Evolutionary conservation across 1,140 invertebrate species (phyloP).

Genomic region (Tetranychus cinnabarinus): DNA sequence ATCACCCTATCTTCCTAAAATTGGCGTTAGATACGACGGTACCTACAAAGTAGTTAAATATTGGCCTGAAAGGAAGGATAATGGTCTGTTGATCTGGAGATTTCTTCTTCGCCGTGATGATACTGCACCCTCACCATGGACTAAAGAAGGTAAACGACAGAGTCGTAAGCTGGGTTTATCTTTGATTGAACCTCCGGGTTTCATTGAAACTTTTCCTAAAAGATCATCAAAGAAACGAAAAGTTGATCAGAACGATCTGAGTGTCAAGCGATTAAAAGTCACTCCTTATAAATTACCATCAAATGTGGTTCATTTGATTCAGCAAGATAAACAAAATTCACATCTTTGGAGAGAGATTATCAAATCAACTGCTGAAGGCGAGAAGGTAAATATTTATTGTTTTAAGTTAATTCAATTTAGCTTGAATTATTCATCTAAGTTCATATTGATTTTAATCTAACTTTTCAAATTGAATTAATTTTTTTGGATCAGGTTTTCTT

Average conservation of each 20-base stretch:
- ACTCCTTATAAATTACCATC: neutral
- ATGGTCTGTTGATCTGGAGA: slow-evolving; percentile 16
- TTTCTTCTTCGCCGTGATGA: too few species aligned
- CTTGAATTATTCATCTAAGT: slow-evolving; percentile 21
- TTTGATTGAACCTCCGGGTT: slow-evolving; percentile 13
- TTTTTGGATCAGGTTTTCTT: slow-evolving; percentile 32
- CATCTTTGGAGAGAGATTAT: slow-evolving; percentile 15
- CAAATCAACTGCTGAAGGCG: slow-evolving; percentile 18
- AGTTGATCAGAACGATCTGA: slow-evolving; percentile 15
- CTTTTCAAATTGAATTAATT: slow-evolving; percentile 7
- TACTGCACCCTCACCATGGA: too few species aligned
- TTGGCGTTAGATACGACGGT: slow-evolving; percentile 35
- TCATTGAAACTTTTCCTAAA: neutral
- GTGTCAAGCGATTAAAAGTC: neutral
- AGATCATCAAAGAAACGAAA: slow-evolving; percentile 23
- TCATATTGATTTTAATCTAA: slow-evolving; percentile 42
- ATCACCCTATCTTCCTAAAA: slow-evolving; percentile 37
- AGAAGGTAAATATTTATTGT: slow-evolving; percentile 47
- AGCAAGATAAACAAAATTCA: slow-evolving; percentile 19
- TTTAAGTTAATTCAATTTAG: slow-evolving; percentile 3
- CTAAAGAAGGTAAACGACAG: neutral
- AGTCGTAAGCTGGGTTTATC: slow-evolving; percentile 17
- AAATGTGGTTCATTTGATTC: slow-evolving; percentile 10
- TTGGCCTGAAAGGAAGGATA: slow-evolving; percentile 43
- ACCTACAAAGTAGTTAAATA: slow-evolving; percentile 46